Conservation (phyloP, 1,140 invertebrate species). For the Brachionus asplanchnoidis region DNA sequence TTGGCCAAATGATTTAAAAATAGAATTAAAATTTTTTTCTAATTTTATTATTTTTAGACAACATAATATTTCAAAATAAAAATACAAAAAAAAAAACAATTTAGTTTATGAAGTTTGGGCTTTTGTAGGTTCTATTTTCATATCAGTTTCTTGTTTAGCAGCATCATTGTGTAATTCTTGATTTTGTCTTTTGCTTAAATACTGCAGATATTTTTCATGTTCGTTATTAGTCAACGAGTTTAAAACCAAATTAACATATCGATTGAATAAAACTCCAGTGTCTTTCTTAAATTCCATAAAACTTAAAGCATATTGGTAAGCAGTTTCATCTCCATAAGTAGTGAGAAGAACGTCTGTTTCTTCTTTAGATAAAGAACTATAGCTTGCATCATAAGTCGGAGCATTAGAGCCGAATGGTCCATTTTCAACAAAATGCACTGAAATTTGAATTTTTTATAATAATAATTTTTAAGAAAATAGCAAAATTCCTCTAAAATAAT, state of each 20-base stretch:
- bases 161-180: not conserved
- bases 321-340: slow-evolving; percentile 83
- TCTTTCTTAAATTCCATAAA: slow-evolving; percentile 47
- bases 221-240: slow-evolving; percentile 22
- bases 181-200: not conserved
- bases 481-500: too few relatives aligned
- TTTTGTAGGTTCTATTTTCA: not conserved
- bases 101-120: not conserved
- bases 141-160: not conserved
- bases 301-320: slow-evolving; percentile 76
- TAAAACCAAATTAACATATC: slow-evolving; percentile 29
- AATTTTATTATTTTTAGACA: not conserved
- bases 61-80: not conserved
- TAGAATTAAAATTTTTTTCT: not conserved
- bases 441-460: not conserved
- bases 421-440: slow-evolving; percentile 82
- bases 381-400: slow-evolving; percentile 87
- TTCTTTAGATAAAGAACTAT: slow-evolving; percentile 84
- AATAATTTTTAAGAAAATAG: too few relatives aligned
- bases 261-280: not conserved
- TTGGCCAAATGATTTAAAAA: not conserved
- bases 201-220: slow-evolving; percentile 34
- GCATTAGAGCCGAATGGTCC: slow-evolving; percentile 91
- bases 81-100: not conserved
- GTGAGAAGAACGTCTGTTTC: slow-evolving; percentile 83